Conservation (phyloP, 2,113 vertebrate genomes). For the Ranitomeya imitator region DNA sequence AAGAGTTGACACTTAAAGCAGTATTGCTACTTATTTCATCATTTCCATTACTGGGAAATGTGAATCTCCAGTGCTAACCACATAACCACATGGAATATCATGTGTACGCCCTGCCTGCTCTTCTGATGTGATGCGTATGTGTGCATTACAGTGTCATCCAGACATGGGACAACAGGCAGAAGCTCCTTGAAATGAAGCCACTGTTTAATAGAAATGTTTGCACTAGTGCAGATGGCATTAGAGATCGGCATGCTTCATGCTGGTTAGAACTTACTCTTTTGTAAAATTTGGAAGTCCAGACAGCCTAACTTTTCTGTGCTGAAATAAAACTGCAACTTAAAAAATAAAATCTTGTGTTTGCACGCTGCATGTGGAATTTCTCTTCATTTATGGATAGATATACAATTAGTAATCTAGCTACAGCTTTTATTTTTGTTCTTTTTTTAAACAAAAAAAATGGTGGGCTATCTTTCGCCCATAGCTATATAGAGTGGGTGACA, state of each 20-base stretch:
- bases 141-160: background rate
- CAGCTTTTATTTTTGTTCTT: too few species aligned
- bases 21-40: constrained; percentile 4
- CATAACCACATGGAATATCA: background rate
- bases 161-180: background rate
- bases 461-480: too few species aligned
- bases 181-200: background rate
- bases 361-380: too few species aligned
- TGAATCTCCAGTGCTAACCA: background rate
- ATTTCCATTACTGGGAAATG: background rate
- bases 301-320: too few species aligned
- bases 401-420: too few species aligned
- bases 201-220: constrained; percentile 15
- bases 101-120: background rate
- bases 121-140: background rate
- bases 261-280: background rate
- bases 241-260: background rate
- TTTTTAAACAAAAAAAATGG: too few species aligned
- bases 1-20: background rate
- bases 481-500: too few species aligned
- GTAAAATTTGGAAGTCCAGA: background rate
- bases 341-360: background rate
- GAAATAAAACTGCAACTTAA: background rate
- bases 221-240: background rate
- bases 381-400: too few species aligned